Conservation (phyloP, 2,888 invertebrate genomes). For the Perizoma affinitatum region DNA sequence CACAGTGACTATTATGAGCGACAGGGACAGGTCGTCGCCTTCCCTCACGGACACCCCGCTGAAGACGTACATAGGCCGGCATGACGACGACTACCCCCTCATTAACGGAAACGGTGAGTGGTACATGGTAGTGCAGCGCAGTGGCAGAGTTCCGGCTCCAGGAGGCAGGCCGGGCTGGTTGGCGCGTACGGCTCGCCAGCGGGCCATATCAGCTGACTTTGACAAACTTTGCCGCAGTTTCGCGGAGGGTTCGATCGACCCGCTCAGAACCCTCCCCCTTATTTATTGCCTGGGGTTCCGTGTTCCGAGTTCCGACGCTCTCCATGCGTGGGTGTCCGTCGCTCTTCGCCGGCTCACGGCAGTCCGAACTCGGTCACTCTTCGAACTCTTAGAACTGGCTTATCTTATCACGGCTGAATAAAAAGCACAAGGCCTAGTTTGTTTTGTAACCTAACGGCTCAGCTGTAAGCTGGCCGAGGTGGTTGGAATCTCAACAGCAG, state of each 20-base stretch:
- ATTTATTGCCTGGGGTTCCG: background rate
- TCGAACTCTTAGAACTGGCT: background rate
- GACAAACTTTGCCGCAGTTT: constrained; percentile 70
- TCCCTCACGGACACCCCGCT: constrained; percentile 94
- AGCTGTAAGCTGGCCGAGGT: too few relatives aligned
- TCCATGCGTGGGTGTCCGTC: background rate
- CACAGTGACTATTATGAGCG: constrained; percentile 91
- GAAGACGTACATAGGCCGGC: constrained; percentile 93
- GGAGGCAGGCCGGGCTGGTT: constrained; percentile 1
- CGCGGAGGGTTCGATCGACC: constrained; percentile 73
- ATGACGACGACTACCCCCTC: constrained; percentile 91
- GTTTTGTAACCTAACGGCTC: too few relatives aligned
- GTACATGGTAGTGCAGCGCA: too few relatives aligned
- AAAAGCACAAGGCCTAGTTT: background rate
- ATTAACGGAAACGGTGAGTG: constrained; percentile 90
- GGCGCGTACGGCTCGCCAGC: constrained; percentile 25
- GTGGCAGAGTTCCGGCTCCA: constrained; percentile 27
- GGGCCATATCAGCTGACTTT: constrained; percentile 29
- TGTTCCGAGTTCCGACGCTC: constrained; percentile 1
- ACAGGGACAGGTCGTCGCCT: constrained; percentile 95
- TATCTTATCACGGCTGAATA: background rate
- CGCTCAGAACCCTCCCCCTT: constrained; percentile 41
- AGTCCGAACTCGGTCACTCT: too few relatives aligned
- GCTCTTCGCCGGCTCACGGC: background rate
- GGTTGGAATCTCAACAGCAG: too few relatives aligned